These are phyloP conservation scores for Lymantria dispar DNA, from an alignment of 2,888 invertebrate species.

Conservation along the genomic window DNA sequence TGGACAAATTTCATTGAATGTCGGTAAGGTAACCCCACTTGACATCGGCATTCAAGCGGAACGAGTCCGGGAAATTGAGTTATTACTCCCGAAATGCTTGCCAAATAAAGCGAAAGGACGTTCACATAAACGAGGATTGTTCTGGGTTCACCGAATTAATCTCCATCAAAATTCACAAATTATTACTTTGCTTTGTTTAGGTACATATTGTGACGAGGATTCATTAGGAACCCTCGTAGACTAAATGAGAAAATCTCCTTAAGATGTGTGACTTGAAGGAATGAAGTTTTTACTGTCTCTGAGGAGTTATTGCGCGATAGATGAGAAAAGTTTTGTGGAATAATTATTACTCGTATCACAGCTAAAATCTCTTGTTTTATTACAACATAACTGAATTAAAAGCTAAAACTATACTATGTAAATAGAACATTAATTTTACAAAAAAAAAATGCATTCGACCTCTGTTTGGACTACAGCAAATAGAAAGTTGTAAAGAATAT, in stretches of 20 bases:
- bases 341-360: no score
- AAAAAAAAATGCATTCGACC: no score
- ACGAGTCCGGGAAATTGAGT: conserved; percentile 32
- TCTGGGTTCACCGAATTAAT: neutral
- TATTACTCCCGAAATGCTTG: conserved; percentile 27
- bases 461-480: no score
- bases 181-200: conserved; percentile 3
- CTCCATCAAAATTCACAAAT: conserved; percentile 7
- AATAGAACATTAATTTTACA: no score
- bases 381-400: no score
- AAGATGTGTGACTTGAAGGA: no score
- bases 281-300: no score
- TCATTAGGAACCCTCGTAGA: neutral
- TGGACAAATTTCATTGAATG: conserved; percentile 31
- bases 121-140: conserved; percentile 22
- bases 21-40: conserved; percentile 29
- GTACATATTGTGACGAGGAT: neutral
- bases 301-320: no score
- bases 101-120: conserved; percentile 22
- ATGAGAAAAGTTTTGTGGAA: no score
- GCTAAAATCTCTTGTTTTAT: no score
- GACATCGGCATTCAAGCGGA: conserved; percentile 29
- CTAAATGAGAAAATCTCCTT: neutral
- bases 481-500: no score
- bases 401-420: no score